These are phyloP conservation scores for Xiphophorus birchmanni DNA, from an alignment of 2,797 vertebrate species.

Conservation along the genomic window DNA sequence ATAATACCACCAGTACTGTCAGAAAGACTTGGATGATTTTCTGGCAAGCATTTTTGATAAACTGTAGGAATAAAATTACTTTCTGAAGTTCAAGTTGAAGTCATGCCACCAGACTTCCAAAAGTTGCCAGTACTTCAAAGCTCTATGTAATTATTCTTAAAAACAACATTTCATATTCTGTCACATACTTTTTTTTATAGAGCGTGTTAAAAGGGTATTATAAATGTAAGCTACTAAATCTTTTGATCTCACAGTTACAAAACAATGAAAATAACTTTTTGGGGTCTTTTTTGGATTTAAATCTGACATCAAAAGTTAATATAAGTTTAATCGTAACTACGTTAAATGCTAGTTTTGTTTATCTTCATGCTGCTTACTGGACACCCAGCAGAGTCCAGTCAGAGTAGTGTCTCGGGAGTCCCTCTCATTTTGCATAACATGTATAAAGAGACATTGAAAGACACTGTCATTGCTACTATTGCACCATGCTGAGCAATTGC, in stretches of 20 bases:
- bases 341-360: constrained; percentile 3
- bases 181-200: neutral
- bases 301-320: neutral
- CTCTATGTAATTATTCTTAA: constrained; percentile 8
- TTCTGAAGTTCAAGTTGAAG: constrained; percentile 2
- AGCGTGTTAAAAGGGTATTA: neutral
- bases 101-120: neutral
- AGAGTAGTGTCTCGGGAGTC: constrained; percentile 37
- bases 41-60: neutral
- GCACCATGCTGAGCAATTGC: constrained; percentile 70
- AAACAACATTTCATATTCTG: constrained; percentile 2
- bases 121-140: neutral
- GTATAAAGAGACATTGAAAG: constrained; percentile 70
- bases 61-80: neutral
- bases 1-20: neutral
- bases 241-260: neutral
- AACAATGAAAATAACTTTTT: neutral
- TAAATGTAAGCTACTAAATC: neutral
- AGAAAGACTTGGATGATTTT: neutral
- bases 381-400: constrained; percentile 31
- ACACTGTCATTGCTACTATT: constrained; percentile 71
- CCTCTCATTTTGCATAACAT: constrained; percentile 68
- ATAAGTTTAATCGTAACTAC: neutral
- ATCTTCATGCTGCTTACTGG: constrained; percentile 1
- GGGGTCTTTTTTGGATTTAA: neutral